Conservation (phyloP, 30 jellyfish, hydroid and myxozoan species). For the Chrysaora quinquecirrha region DNA sequence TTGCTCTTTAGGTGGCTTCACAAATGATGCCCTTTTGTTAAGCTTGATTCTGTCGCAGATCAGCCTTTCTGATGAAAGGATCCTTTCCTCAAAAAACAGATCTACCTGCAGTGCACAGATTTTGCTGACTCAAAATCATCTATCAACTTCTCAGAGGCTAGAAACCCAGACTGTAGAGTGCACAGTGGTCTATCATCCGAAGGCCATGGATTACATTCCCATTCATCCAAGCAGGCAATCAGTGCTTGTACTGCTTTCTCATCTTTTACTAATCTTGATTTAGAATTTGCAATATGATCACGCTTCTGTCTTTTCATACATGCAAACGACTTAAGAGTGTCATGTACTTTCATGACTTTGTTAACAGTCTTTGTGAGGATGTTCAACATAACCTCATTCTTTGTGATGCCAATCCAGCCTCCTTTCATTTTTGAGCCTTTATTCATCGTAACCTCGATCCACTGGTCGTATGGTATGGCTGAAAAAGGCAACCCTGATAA, state of each 20-base stretch:
- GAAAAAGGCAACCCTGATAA: background rate
- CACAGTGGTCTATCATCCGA: background rate
- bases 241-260: slow-evolving; percentile 4
- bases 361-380: background rate
- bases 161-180: slow-evolving; percentile 3
- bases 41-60: slow-evolving; percentile 1
- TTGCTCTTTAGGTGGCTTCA: slow-evolving; percentile 4
- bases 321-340: background rate
- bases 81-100: background rate
- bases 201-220: background rate
- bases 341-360: background rate
- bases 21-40: background rate
- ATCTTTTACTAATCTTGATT: background rate
- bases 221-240: background rate
- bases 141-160: background rate
- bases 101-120: background rate
- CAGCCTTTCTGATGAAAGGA: background rate
- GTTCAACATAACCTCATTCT: background rate
- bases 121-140: background rate
- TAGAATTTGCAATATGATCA: background rate
- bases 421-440: slow-evolving; percentile 19
- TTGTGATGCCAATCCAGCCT: slow-evolving; percentile 18
- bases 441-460: slow-evolving; percentile 9
- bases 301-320: background rate
- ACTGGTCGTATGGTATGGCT: slow-evolving; percentile 3